Base-by-base conservation (phyloP, 2,888 invertebrate species). In the Ceramica pisi region DNA sequence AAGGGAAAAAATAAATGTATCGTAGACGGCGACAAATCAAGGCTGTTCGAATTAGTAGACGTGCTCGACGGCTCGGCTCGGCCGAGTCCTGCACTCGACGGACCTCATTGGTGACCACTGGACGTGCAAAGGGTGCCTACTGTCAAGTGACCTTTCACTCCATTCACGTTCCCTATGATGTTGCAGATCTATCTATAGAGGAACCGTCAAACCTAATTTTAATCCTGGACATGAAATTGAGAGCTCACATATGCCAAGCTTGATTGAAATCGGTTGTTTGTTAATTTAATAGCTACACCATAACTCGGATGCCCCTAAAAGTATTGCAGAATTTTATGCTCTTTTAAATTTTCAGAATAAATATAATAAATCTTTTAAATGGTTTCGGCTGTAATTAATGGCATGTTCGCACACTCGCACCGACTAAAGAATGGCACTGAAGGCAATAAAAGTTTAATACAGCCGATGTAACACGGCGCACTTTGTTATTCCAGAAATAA, bases 321-420 rank as follows among this genome's bases (percentile, higher is more conserved):
- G 86, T 87, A 89, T 86, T 86, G 86, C 86, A 86, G 81, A 86
- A 86, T 87, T 88, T 86, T 84, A 86, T 87, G 86, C 85, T 84
- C 78, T 86, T 89, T 89, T 89, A 88, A 86, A 88, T 88, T 92
- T 93, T 90, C 89, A 80, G 90, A 89, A 93, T 92, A 92, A 92
- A 92, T 90, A 90, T 90, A 89, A 94, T 94, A 93, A 94, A 94
- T 94, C 94, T 93, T 89, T 89, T 92, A 92, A 94, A 94, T 92
- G 93, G 92, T 93, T 93, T 92, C 88, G 89, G 89, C 74, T 82
- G 93, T 94, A 94, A 94, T 95, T 94, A 94, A 95, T 93, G 92
- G 91, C 89, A 78, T 90, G 92, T 92, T 92, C 91, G 91, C 91
- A 92, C 90, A 92, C 91, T 90, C 89, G 91, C 91, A 88, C 86